Percentiles rank a stretch among this genome's conserved stretches.
These are phyloP conservation scores for Agrenia bidenticulata DNA, from an alignment of 2,888 invertebrate genomes.

Conservation along the genomic window DNA sequence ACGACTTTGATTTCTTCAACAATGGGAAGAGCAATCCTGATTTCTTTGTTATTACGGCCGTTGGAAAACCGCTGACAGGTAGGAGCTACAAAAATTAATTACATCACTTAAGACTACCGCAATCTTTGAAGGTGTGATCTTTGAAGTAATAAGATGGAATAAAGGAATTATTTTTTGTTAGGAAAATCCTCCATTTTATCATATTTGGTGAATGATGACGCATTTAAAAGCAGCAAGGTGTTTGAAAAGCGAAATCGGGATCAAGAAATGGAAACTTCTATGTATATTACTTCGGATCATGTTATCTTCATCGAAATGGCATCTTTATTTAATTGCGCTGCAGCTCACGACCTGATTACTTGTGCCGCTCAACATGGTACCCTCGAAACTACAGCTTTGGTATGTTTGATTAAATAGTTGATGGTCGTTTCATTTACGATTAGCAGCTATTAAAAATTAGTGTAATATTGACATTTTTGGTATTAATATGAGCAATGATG, in stretches of 20 bases:
- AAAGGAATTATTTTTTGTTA: constrained; percentile 21
- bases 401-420: constrained; percentile 26
- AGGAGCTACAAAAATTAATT: background rate
- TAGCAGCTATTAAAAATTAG: too few species aligned
- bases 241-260: constrained; percentile 34
- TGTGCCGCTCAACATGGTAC: constrained; percentile 32
- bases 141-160: constrained; percentile 5
- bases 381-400: constrained; percentile 43
- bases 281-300: constrained; percentile 43
- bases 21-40: constrained; percentile 33
- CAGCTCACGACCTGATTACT: constrained; percentile 44
- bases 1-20: constrained; percentile 29
- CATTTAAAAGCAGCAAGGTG: constrained; percentile 28
- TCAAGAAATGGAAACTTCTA: constrained; percentile 38
- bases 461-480: too few species aligned
- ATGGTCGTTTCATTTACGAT: too few species aligned
- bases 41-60: constrained; percentile 49
- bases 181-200: constrained; percentile 48
- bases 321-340: constrained; percentile 45
- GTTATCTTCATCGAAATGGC: constrained; percentile 49
- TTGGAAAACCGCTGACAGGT: constrained; percentile 45
- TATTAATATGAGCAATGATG: too few species aligned
- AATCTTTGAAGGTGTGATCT: constrained; percentile 3
- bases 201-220: constrained; percentile 36
- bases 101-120: too few species aligned